Conservation (phyloP, 2,888 invertebrate species). For the Silvanus unidentatus region DNA sequence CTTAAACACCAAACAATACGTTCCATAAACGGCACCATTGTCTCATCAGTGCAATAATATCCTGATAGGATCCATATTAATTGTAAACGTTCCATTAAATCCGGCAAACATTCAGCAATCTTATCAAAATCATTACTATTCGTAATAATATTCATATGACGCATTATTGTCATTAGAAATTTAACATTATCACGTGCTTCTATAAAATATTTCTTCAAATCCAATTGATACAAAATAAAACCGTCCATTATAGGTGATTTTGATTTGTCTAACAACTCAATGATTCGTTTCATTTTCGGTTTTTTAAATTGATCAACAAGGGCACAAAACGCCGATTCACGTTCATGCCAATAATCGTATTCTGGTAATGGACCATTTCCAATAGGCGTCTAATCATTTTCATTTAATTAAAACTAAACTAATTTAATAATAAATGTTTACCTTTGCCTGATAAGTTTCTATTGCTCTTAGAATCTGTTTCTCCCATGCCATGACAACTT, state of each 20-base stretch:
- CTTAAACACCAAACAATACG: conserved; percentile 79
- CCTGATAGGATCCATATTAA: conserved; percentile 89
- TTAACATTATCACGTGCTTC: conserved; percentile 74
- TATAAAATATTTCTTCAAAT: conserved; percentile 60
- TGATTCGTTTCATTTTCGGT: conserved; percentile 58
- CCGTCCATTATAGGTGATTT: conserved; percentile 53
- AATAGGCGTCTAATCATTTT: conserved; percentile 49
- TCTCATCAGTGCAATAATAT: conserved; percentile 77
- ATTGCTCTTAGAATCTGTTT: conserved; percentile 58
- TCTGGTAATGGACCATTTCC: conserved; percentile 79
- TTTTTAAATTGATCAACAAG: conserved; percentile 78
- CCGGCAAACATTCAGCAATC: conserved; percentile 67
- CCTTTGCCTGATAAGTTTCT: conserved; percentile 51
- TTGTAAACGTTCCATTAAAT: conserved; percentile 75
- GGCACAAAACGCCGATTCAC: conserved; percentile 70
- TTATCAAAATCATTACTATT: conserved; percentile 59
- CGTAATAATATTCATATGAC: conserved; percentile 53
- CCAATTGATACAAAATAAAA: conserved; percentile 57
- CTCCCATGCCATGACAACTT: conserved; percentile 59
- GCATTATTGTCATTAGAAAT: conserved; percentile 66
- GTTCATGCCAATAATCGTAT: conserved; percentile 79
- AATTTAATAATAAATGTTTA: conserved; percentile 24
- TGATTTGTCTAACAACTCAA: conserved; percentile 52
- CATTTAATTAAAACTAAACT: conserved; percentile 2
- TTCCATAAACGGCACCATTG: conserved; percentile 77